Base-by-base conservation (phyloP, 2,888 invertebrate genomes). In the Mallateleia sp. region DNA sequence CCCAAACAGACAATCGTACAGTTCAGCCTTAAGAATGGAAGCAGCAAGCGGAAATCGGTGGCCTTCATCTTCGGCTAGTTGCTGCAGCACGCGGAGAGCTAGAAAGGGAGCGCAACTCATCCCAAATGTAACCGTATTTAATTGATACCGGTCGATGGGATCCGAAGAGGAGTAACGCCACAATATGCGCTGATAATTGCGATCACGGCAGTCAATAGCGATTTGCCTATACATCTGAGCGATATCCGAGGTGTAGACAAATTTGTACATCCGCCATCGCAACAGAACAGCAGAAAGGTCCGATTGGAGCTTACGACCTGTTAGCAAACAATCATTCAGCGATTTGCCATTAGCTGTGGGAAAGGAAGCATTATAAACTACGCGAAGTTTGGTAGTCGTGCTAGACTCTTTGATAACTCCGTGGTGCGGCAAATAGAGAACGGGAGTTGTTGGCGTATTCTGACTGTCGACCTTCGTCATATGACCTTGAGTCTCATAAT, bases 201-300 rank as follows among this genome's bases (percentile, higher is more conserved):
- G 45, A n/a, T 64, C 45, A 8, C 64, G 64, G 2, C 24, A 18
- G 45, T 64, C 64, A n/a, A 64, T 3, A n/a, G 9, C 15, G 20
- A 64, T 64, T 18, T 64, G 64, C 11, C 67, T 50, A 52, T 67
- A 67, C 50, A 50, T 67, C n/a, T 67, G 67, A 15, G 67, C 32
- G 20, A 67, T 67, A 18, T 67, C 67, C 0, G 67, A 50, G 11
- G 50, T 9, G 32, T 32, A 52, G 1, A 67, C 67, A 18, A 32
- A 67, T 15, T 15, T 18, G 34, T 14, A 32, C 1, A 9, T 11
- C 2, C 67, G 50, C 67, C 52, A 67, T 2, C 11, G 50, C 5
- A 18, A 15, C 2, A 67, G 20, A 2, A 67, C 52, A 2, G 50
- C n/a, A 18, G 32, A 3, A 2, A 67, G 18, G 11, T 67, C 52